Evolutionary conservation across 2,797 vertebrate genomes (phyloP), one percentile per base, ranked within the genome.

Genomic region (Mormyrops attenuatus): DNA sequence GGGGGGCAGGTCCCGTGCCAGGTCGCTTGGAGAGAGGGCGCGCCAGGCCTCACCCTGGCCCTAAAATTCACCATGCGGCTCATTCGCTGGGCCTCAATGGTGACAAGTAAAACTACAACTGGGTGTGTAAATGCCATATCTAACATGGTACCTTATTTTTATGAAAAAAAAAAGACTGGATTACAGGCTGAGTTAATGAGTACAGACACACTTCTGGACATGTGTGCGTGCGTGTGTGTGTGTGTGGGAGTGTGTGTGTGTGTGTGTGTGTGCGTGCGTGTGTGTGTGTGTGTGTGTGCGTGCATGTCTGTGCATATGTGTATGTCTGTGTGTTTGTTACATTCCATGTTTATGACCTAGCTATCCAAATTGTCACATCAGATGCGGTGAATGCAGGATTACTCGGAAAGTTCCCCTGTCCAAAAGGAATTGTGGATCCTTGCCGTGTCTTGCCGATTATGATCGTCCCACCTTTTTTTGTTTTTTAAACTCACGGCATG

Each of bases 1-100:
- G 26, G 63, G 93, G 95, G 95, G 94, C 94, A 95, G 95, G 95
- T 96, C 95, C 95, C 96, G 96, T 95, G 96, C 95, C 89, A 95
- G 95, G 94, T 92, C 93, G 93, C 66, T 90, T 34, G 73, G 82
- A 88, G 86, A 77, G 90, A 89, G 91, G 77, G 88, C 89, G 49
- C 17, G 52, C 38, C n/a, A 6, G 4, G 20, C 47, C 85, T 66
- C 6, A 15, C 7, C 63, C 60, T 26, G 49, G 3, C 34, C 34
- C 60, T 89, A 55, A 89, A 50, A 77, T 55, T 87, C 86, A 87
- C 52, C 34, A 47, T 7, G 26, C n/a, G 3, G 41, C n/a, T 66
- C 22, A n/a, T 57, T 69, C 1, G 4, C 30, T 8, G 26, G 22
- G 22, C n/a, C 44, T 47, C 17, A 8, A 8, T 22, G 60, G 3